Conservation (phyloP, 1,140 invertebrate species). For the Rhopalosiphum maidis region DNA sequence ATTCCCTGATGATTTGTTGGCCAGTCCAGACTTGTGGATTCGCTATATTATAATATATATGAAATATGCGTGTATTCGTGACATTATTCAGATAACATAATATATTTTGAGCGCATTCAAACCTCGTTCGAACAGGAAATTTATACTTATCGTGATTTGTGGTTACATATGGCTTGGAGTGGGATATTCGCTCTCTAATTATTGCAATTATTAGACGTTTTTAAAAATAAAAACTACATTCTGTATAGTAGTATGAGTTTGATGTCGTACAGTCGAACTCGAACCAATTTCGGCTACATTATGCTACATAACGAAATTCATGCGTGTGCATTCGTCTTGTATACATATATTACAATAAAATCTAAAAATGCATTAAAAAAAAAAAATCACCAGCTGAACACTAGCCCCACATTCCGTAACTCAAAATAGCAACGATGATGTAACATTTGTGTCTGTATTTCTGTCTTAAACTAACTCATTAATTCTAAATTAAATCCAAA, state of each 20-base stretch:
- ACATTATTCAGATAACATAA: neutral
- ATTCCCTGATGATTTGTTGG: neutral
- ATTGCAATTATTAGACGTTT: neutral
- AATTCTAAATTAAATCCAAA: slow-evolving; percentile 14
- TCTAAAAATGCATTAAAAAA: neutral
- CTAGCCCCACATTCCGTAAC: neutral
- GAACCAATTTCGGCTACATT: neutral
- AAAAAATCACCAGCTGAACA: neutral
- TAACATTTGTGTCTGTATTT: neutral
- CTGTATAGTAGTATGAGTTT: neutral
- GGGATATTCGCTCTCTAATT: neutral
- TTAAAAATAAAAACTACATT: neutral
- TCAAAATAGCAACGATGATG: slow-evolving; percentile 7
- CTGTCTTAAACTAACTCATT: slow-evolving; percentile 13
- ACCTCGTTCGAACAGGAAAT: neutral
- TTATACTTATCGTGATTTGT: neutral
- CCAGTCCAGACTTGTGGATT: neutral
- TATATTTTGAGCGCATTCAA: neutral
- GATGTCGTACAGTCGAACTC: neutral
- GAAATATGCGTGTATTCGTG: neutral
- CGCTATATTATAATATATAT: neutral
- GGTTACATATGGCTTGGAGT: neutral
- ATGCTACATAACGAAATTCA: neutral
- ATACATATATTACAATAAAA: neutral
- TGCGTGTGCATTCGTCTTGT: neutral